phyloP scores from a whole-genome alignment of 2,113 vertebrate species.

The Vulpes lagopus region DNA sequence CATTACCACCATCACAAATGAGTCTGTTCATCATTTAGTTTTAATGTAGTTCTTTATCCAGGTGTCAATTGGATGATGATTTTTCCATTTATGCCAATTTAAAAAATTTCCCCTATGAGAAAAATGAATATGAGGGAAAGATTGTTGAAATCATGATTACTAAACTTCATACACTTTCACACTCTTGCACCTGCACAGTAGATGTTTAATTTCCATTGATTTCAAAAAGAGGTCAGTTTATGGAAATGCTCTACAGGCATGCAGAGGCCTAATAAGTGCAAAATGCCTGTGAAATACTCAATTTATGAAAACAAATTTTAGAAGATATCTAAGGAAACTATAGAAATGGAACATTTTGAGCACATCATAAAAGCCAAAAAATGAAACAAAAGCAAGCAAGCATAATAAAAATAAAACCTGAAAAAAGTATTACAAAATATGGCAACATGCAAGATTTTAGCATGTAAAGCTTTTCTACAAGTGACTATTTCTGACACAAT shows the following conservation, averaged over 20 bases:
- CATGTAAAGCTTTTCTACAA: neutral
- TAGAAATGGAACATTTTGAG: neutral
- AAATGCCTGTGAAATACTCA: neutral
- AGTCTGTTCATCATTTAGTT: conserved; percentile 16
- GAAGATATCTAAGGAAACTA: neutral
- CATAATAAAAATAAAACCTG: neutral
- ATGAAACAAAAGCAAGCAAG: neutral
- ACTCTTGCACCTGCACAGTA: neutral
- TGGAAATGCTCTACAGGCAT: neutral
- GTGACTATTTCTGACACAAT: neutral
- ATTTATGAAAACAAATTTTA: neutral
- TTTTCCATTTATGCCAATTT: conserved; percentile 13
- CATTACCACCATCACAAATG: neutral
- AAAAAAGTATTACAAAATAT: neutral
- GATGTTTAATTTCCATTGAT: conserved; percentile 11
- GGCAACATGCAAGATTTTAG: neutral
- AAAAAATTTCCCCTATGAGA: neutral
- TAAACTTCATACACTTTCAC: neutral
- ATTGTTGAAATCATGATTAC: neutral
- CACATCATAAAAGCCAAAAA: neutral
- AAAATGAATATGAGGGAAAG: neutral
- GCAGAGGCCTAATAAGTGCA: neutral
- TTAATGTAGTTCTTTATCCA: conserved; percentile 24
- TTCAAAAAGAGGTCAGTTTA: conserved; percentile 36
- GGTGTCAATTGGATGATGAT: neutral